These are phyloP conservation scores for Meloidogyne floridensis DNA, from an alignment of 1,140 invertebrate species.

Conservation along the genomic window DNA sequence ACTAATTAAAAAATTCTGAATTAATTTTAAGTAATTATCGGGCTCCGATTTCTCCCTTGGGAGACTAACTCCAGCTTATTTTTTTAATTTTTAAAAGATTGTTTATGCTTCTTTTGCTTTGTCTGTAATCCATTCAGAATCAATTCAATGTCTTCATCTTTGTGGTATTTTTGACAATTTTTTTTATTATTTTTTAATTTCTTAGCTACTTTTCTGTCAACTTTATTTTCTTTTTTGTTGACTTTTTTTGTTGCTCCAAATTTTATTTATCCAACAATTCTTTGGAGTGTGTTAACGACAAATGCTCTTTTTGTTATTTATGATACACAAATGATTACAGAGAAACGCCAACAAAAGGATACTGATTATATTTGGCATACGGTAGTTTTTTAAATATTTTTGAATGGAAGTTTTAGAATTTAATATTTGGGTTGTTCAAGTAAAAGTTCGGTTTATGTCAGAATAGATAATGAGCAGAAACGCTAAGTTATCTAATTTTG, in stretches of 20 bases:
- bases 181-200: neutral
- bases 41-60: too few relatives aligned
- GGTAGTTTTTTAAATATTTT: neutral
- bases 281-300: neutral
- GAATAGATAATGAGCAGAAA: too few relatives aligned
- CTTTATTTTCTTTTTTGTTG: neutral
- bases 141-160: neutral
- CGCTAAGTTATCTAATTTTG: too few relatives aligned
- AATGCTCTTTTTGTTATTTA: neutral
- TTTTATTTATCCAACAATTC: conserved; percentile 9
- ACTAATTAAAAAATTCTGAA: too few relatives aligned
- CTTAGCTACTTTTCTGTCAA: neutral
- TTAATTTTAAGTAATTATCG: too few relatives aligned
- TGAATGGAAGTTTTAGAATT: too few relatives aligned
- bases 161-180: neutral
- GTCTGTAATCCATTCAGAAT: neutral
- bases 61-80: neutral
- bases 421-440: too few relatives aligned
- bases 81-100: neutral
- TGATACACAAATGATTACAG: conserved; percentile 5
- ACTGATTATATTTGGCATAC: conserved; percentile 9
- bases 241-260: neutral
- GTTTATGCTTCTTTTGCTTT: neutral
- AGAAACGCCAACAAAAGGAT: neutral
- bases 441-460: too few relatives aligned